These are phyloP conservation scores for Callyntrura guangdongensis DNA, from an alignment of 2,888 invertebrate genomes.

Conservation along the genomic window DNA sequence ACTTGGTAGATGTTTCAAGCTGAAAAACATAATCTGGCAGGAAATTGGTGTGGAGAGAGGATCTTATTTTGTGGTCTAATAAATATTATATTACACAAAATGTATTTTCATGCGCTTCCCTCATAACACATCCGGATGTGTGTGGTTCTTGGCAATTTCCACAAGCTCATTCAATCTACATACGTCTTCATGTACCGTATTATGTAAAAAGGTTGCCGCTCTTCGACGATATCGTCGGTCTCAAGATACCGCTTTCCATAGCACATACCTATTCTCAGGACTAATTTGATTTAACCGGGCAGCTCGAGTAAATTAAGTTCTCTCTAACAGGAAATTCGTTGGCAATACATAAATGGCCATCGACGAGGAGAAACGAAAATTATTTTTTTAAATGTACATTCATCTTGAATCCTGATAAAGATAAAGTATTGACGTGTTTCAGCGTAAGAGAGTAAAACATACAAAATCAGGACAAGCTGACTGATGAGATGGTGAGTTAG, in stretches of 20 bases:
- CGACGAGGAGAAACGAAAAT: neutral
- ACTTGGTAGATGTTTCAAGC: neutral
- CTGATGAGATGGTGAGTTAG: too few species aligned
- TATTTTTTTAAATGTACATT: too few species aligned
- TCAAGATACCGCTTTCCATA: neutral
- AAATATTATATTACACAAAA: slow-evolving; percentile 72
- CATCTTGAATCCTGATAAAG: too few species aligned
- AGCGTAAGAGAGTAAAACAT: too few species aligned
- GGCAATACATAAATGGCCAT: too few species aligned
- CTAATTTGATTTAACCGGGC: neutral
- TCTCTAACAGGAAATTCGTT: too few species aligned
- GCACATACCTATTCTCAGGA: too few species aligned
- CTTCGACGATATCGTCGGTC: neutral
- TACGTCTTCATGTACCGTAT: too few species aligned
- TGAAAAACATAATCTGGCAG: slow-evolving; percentile 61
- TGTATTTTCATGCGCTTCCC: slow-evolving; percentile 38
- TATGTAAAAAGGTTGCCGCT: neutral
- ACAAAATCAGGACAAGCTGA: too few species aligned
- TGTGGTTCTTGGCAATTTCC: slow-evolving; percentile 11
- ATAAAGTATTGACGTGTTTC: too few species aligned
- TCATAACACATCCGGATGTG: neutral
- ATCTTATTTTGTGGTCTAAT: slow-evolving; percentile 70
- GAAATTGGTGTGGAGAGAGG: slow-evolving; percentile 70
- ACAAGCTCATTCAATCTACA: neutral
- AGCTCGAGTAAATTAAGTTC: neutral